A percentile compares a stretch with the other conserved stretches of the same genome.
Evolutionary conservation across 2,888 invertebrate species (phyloP).

Genomic region (Nasonovia ribisnigri): DNA sequence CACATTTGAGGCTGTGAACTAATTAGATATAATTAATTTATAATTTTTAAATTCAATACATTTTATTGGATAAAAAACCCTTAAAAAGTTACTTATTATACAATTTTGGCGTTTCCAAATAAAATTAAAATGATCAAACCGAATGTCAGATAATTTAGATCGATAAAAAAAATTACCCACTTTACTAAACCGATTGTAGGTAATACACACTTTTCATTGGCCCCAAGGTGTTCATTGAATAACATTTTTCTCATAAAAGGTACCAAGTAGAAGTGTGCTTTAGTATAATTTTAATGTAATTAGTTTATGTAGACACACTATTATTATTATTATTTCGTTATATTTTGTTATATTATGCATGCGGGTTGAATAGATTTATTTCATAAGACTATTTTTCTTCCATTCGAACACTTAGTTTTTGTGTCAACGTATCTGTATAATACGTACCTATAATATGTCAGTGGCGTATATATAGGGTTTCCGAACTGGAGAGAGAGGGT

Average conservation of each 20-base stretch:
- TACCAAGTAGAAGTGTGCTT: not conserved
- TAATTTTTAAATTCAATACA: not conserved
- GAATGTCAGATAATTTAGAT: not conserved
- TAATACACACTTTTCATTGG: not conserved
- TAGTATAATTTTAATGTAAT: not conserved
- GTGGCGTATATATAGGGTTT: not conserved
- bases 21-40: too few species aligned
- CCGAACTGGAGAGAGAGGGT: not conserved
- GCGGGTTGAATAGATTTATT: not conserved
- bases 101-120: too few species aligned
- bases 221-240: not conserved
- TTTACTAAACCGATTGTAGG: not conserved
- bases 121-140: not conserved
- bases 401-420: not conserved
- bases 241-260: not conserved
- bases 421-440: not conserved
- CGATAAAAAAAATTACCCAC: not conserved
- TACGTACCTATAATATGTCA: not conserved
- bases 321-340: not conserved
- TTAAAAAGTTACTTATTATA: too few species aligned
- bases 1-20: too few species aligned
- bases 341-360: slow-evolving; percentile 5
- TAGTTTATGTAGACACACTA: not conserved
- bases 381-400: not conserved
- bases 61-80: not conserved